A percentile compares a stretch with the other conserved stretches of the same genome.
These are phyloP conservation scores for Athrips mouffetella DNA, from an alignment of 2,888 invertebrate genomes.

Conservation along the genomic window DNA sequence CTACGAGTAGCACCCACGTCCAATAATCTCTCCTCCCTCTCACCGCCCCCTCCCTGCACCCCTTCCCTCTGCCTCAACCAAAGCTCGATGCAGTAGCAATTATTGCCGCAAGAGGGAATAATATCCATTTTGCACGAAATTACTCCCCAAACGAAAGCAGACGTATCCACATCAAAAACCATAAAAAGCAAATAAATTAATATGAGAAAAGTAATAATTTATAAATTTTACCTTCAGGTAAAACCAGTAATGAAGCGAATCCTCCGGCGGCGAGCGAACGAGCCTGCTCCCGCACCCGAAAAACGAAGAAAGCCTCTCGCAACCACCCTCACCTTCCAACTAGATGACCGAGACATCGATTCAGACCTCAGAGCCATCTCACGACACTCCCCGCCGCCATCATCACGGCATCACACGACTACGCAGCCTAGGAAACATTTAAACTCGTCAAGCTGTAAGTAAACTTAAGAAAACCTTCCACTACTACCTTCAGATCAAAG, in stretches of 20 bases:
- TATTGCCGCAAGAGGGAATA: no score
- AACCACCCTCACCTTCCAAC: slow-evolving; percentile 90
- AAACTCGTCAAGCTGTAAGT: slow-evolving; percentile 59
- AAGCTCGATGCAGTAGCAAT: no score
- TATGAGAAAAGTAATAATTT: no score
- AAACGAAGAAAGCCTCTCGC: slow-evolving; percentile 91
- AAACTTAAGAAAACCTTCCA: slow-evolving; percentile 13
- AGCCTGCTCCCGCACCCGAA: slow-evolving; percentile 92
- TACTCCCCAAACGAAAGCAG: no score
- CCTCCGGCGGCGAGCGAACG: slow-evolving; percentile 93
- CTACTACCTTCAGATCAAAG: slow-evolving; percentile 26
- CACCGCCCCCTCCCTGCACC: no score
- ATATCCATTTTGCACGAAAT: no score
- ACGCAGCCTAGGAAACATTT: slow-evolving; percentile 55
- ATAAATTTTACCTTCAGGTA: slow-evolving; percentile 75
- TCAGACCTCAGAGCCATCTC: slow-evolving; percentile 90
- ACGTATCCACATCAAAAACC: no score
- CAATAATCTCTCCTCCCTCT: no score
- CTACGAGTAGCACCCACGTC: no score
- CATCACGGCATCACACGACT: slow-evolving; percentile 33
- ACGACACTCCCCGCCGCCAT: slow-evolving; percentile 54
- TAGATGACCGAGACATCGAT: slow-evolving; percentile 94
- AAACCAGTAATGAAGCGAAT: slow-evolving; percentile 98
- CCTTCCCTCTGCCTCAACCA: no score
- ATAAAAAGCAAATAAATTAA: no score